phyloP scores from a whole-genome alignment of 2,888 invertebrate species.

The Zele albiditarsus region DNA sequence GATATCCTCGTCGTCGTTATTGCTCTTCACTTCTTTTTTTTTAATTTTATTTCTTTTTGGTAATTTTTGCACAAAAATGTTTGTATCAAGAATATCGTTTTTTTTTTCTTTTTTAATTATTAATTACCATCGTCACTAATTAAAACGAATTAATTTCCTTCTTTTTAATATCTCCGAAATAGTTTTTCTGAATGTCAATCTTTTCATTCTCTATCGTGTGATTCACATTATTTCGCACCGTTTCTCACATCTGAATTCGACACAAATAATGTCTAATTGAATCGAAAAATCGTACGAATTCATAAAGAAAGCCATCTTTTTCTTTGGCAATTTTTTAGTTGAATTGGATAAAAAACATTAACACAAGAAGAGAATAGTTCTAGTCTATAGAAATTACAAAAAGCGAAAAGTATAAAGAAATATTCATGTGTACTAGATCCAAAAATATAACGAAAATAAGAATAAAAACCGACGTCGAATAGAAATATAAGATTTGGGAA shows the following conservation, averaged over 20 bases:
- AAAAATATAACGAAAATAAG: background rate
- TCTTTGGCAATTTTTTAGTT: conserved; percentile 23
- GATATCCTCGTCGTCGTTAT: conserved; percentile 21
- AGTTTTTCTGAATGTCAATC: conserved; percentile 23
- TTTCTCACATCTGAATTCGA: conserved; percentile 13
- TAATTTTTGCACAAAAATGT: conserved; percentile 66
- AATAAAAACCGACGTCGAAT: conserved; percentile 14
- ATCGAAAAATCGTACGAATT: conserved; percentile 25
- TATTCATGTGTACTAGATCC: background rate
- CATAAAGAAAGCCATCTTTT: conserved; percentile 33
- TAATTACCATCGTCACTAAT: conserved; percentile 56
- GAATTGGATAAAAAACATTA: background rate
- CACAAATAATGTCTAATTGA: conserved; percentile 17
- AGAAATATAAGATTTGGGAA: conserved; percentile 15
- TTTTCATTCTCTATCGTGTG: conserved; percentile 11
- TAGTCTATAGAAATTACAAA: too few species aligned
- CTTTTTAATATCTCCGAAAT: conserved; percentile 39
- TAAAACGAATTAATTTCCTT: conserved; percentile 49
- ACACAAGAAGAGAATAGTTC: too few species aligned
- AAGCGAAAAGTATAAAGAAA: too few species aligned
- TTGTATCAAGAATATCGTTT: conserved; percentile 72
- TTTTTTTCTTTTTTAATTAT: conserved; percentile 43
- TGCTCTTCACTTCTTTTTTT: conserved; percentile 47
- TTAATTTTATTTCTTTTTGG: conserved; percentile 52
- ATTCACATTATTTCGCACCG: background rate